Percentiles rank a stretch among this genome's conserved stretches.
These are phyloP conservation scores for Tadarida brasiliensis DNA, from an alignment of 2,797 vertebrate species.

Conservation along the genomic window DNA sequence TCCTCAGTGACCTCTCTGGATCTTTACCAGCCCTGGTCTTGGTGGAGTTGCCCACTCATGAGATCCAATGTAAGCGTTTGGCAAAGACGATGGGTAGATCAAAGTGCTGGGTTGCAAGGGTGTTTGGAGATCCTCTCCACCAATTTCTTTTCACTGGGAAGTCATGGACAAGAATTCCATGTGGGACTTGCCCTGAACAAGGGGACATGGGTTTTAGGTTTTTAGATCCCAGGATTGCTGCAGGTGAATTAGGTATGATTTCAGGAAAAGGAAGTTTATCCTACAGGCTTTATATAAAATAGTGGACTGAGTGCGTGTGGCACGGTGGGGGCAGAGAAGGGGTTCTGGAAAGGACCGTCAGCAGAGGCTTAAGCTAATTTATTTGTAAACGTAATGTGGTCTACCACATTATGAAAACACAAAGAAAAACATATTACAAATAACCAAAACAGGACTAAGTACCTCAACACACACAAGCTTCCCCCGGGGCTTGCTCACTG, in stretches of 20 bases:
- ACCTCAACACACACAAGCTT: background rate
- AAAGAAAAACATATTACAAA: background rate
- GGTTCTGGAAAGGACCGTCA: background rate
- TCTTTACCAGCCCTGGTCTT: background rate
- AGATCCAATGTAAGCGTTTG: background rate
- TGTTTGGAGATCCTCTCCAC: background rate
- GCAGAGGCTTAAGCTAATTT: constrained; percentile 32
- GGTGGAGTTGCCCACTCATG: background rate
- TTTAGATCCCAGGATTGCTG: background rate
- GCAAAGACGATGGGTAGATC: background rate
- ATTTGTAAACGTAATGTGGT: constrained; percentile 49
- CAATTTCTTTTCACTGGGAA: background rate
- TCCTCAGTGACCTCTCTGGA: background rate
- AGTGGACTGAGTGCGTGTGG: background rate
- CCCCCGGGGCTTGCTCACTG: no score
- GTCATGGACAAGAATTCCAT: background rate
- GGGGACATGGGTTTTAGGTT: background rate
- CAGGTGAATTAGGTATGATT: background rate
- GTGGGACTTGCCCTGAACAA: background rate
- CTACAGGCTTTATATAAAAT: background rate
- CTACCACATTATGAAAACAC: background rate
- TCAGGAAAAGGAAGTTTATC: constrained; percentile 9
- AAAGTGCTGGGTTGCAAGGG: background rate
- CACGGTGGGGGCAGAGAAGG: background rate
- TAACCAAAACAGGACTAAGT: background rate